Evolutionary conservation across 2,113 vertebrate species (phyloP).

Genomic region (Murina feae): DNA sequence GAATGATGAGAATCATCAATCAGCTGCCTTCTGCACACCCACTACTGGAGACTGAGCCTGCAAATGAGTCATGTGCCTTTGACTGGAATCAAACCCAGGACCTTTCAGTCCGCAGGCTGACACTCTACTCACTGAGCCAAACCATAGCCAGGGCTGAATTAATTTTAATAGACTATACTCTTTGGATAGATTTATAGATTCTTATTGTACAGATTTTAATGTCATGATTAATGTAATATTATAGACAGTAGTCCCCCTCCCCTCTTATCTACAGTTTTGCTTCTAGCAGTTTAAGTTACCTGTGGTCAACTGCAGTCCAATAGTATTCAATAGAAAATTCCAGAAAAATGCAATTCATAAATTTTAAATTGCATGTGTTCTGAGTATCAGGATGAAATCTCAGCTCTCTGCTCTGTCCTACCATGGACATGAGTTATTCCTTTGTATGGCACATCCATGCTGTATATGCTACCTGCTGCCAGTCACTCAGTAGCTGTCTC

Average conservation of each 20-base stretch:
- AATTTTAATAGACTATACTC: slow-evolving; percentile 29
- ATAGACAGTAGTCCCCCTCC: not conserved
- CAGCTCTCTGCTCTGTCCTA: not conserved
- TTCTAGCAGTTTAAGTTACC: not conserved
- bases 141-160: not conserved
- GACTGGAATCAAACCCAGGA: not conserved
- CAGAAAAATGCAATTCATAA: not conserved
- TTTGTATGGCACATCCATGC: not conserved
- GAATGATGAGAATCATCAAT: not conserved
- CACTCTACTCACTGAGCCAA: not conserved
- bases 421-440: not conserved
- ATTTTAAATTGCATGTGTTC: not conserved
- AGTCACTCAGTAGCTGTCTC: not conserved
- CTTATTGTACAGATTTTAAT: not conserved
- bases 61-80: not conserved
- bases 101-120: not conserved
- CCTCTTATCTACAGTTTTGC: not conserved
- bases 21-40: not conserved
- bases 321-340: not conserved
- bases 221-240: not conserved
- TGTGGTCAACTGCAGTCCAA: not conserved
- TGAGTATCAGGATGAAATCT: not conserved
- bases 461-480: not conserved
- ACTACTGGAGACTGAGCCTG: not conserved
- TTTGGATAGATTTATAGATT: not conserved